Evolutionary conservation across 2,888 invertebrate species (phyloP).

Genomic region (Dasypogon diadema): DNA sequence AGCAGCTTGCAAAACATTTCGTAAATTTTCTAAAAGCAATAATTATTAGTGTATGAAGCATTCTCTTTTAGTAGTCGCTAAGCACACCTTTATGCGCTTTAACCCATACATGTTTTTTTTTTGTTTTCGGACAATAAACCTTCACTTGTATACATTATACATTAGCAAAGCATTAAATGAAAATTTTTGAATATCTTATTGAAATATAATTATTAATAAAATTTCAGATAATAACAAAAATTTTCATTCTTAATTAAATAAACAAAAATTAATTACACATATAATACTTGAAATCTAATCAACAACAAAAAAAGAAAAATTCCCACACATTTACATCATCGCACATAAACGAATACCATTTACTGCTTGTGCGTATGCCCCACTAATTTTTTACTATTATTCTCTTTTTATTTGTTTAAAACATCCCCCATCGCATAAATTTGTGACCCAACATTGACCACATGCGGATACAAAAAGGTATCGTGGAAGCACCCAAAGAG

Average conservation of each 20-base stretch:
- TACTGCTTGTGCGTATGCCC: not conserved
- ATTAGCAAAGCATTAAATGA: not conserved
- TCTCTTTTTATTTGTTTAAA: slow-evolving; percentile 48
- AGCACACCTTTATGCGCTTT: slow-evolving; percentile 19
- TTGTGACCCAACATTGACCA: slow-evolving; percentile 37
- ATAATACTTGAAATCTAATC: slow-evolving; percentile 4
- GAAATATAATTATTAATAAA: too few species aligned
- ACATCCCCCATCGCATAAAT: slow-evolving; percentile 41
- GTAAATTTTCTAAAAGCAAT: not conserved
- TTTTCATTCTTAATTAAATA: slow-evolving; percentile 16
- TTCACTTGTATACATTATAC: not conserved
- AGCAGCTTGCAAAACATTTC: slow-evolving; percentile 2
- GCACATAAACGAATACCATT: slow-evolving; percentile 20
- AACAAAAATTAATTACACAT: not conserved
- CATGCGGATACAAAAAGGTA: slow-evolving; percentile 63
- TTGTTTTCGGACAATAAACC: not conserved
- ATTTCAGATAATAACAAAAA: too few species aligned
- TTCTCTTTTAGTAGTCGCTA: not conserved
- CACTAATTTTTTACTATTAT: slow-evolving; percentile 42
- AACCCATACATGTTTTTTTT: slow-evolving; percentile 6
- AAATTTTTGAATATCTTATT: not conserved
- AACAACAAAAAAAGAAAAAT: not conserved
- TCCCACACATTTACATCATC: slow-evolving; percentile 5
- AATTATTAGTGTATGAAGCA: not conserved
- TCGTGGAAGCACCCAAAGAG: slow-evolving; percentile 69